These are phyloP conservation scores for Tauraco erythrolophus DNA, from an alignment of 2,113 vertebrate genomes.

Conservation along the genomic window DNA sequence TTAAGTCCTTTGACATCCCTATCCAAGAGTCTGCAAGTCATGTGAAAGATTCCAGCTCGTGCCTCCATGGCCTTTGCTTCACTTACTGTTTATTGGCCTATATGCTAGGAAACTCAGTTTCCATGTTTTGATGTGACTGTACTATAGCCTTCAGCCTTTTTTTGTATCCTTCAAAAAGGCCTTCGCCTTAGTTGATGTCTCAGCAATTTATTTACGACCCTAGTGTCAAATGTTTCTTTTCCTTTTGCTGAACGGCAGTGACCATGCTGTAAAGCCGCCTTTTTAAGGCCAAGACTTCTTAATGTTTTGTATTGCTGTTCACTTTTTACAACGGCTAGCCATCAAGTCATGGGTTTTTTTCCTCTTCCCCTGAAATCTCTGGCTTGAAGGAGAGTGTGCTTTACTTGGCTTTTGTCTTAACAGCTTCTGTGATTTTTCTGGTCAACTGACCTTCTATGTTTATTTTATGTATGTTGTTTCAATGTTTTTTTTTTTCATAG, in stretches of 20 bases:
- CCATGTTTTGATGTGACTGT: background rate
- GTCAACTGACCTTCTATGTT: background rate
- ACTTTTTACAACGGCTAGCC: background rate
- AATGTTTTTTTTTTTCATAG: background rate
- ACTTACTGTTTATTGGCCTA: background rate
- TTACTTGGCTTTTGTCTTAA: background rate
- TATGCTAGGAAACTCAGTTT: background rate
- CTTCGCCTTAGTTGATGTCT: background rate
- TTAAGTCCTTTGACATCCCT: background rate
- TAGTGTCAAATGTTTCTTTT: background rate
- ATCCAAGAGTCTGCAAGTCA: background rate
- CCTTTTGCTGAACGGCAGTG: background rate
- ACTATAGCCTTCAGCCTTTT: background rate
- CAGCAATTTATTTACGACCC: background rate
- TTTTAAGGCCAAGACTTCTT: background rate
- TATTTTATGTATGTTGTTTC: background rate
- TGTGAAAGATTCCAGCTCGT: background rate
- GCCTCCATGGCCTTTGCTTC: background rate
- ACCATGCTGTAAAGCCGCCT: background rate
- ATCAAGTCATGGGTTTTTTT: background rate
- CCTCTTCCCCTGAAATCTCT: background rate
- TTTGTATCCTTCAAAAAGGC: background rate
- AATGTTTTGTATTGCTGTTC: background rate
- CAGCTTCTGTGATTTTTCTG: background rate
- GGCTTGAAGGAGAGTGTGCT: background rate